Evolutionary conservation across 2,888 invertebrate species (phyloP).

Genomic region (Himalopsyche kuldschensis): DNA sequence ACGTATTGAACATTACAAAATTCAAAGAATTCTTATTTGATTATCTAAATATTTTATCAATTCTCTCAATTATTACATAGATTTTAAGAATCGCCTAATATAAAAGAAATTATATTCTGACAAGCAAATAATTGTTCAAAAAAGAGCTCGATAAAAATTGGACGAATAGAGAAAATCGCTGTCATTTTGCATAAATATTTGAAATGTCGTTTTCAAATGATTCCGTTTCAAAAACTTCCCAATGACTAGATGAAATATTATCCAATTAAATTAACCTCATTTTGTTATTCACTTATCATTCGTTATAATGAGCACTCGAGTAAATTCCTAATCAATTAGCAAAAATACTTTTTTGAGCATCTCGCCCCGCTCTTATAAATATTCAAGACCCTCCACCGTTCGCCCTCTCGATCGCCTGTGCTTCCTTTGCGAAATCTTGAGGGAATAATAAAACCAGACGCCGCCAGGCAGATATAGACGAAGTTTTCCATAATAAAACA

Average conservation of each 20-base stretch:
- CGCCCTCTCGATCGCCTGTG: not conserved
- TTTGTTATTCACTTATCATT: not conserved
- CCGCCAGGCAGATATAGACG: slow-evolving; percentile 25
- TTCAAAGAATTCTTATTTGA: too few species aligned
- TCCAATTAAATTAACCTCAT: not conserved
- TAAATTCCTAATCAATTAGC: not conserved
- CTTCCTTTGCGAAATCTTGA: slow-evolving; percentile 11
- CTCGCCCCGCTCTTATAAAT: not conserved
- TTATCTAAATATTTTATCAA: too few species aligned
- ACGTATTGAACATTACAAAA: too few species aligned
- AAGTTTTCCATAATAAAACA: slow-evolving; percentile 36
- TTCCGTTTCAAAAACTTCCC: too few species aligned
- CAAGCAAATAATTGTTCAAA: too few species aligned
- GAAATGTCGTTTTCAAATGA: too few species aligned
- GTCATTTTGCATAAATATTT: too few species aligned
- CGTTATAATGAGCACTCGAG: not conserved
- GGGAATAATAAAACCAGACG: slow-evolving; percentile 25
- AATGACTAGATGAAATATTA: not conserved
- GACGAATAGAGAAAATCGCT: too few species aligned
- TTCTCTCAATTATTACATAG: too few species aligned
- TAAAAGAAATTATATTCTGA: too few species aligned
- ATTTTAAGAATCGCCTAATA: too few species aligned
- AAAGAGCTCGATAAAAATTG: too few species aligned
- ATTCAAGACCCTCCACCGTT: not conserved
- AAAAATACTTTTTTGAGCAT: not conserved